Percentiles rank a stretch among this genome's conserved stretches.
Evolutionary conservation across 2,797 vertebrate genomes (phyloP).

Genomic region (Enteromius treurensis): DNA sequence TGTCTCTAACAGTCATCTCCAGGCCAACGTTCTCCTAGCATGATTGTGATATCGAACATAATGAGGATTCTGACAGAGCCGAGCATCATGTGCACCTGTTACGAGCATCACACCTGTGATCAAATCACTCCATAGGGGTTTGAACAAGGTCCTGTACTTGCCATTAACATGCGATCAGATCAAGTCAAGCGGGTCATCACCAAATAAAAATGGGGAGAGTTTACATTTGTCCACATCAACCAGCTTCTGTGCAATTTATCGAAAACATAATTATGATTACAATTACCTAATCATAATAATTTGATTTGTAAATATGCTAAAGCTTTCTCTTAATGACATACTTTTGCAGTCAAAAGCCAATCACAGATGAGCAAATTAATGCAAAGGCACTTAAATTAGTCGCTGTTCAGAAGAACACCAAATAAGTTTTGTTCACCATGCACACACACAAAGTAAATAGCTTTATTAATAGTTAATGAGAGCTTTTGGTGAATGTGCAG

Average conservation of each 20-base stretch:
- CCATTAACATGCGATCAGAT: neutral
- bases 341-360: neutral
- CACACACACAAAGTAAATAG: neutral
- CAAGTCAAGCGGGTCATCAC: neutral
- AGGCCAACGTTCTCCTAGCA: conserved; percentile 11
- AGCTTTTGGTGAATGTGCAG: neutral
- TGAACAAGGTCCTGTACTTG: conserved; percentile 6
- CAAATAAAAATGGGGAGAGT: neutral
- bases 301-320: neutral
- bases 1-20: conserved; percentile 3
- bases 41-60: conserved; percentile 1
- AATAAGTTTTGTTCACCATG: neutral
- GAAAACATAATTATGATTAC: neutral
- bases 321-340: neutral
- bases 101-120: neutral
- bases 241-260: neutral
- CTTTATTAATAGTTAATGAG: neutral
- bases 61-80: neutral
- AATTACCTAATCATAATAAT: neutral
- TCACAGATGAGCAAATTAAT: neutral
- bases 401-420: neutral
- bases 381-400: neutral
- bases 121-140: neutral
- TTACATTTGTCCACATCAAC: neutral
- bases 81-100: conserved; percentile 19